These are phyloP conservation scores for Choloepus hoffmanni DNA, from an alignment of 2,113 vertebrate genomes.

Conservation along the genomic window DNA sequence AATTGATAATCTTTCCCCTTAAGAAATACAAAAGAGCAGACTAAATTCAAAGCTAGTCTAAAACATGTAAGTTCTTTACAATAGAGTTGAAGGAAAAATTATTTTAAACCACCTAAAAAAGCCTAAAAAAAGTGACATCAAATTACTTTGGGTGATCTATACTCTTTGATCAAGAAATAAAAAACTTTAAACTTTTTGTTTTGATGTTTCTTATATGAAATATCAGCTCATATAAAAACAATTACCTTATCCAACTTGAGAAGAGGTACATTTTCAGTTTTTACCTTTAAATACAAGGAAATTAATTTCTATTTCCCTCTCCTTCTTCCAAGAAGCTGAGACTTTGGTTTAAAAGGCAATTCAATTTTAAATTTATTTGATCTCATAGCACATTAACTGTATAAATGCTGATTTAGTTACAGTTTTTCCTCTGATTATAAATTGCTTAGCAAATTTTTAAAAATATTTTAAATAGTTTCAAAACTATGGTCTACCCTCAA, in stretches of 20 bases:
- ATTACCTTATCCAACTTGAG: neutral
- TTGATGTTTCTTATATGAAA: neutral
- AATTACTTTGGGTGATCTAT: neutral
- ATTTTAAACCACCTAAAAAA: neutral
- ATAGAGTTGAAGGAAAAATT: neutral
- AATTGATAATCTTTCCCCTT: neutral
- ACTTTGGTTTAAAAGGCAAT: neutral
- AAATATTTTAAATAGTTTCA: neutral
- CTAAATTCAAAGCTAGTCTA: too few relatives aligned
- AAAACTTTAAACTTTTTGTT: conserved; percentile 13
- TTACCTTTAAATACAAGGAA: neutral
- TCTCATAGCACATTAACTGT: neutral
- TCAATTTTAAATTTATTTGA: neutral
- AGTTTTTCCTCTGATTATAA: neutral
- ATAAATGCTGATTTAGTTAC: neutral
- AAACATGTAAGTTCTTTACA: too few relatives aligned
- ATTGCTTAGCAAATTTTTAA: neutral
- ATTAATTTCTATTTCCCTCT: neutral
- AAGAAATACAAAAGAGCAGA: too few relatives aligned
- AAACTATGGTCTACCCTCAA: neutral
- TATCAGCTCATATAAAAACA: neutral
- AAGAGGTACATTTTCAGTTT: neutral
- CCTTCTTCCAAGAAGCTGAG: neutral
- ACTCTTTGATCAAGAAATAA: neutral
- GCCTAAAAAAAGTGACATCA: neutral